Base-by-base conservation (phyloP, 2,797 vertebrate species). In the Syngnathus acus region DNA sequence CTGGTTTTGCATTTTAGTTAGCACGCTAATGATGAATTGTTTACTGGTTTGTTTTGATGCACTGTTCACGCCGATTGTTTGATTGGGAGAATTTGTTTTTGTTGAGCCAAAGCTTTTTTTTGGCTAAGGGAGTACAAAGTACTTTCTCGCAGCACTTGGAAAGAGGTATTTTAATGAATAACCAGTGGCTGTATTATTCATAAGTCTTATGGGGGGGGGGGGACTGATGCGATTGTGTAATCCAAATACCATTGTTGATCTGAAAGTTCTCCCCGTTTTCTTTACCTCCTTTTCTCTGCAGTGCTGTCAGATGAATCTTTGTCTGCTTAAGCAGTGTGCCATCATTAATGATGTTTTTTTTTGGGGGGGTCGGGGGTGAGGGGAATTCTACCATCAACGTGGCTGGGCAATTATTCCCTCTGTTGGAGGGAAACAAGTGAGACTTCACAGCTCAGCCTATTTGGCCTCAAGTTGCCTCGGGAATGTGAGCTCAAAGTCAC, bases 321-420 rank as follows among this genome's bases (percentile, higher is more conserved):
- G 69, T 75, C 69, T 80, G 67, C 78, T 82, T 82, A 79, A 77
- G 68, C 72, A 54, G 62, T 72, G 68, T 67, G 70, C 75, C 68
- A 57, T 71, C 72, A 69, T 81, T 78, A 73, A 70, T 73, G 77
- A 78, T 78, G 5, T 38, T 23, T 39, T 61, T 9, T 74, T 68
- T 32, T 32, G 32, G 32, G 32, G 32, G 32, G 32, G 32, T 32
- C 32, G 32, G 32, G 32, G 32, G 32, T 76, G 69, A 62, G 68
- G 65, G 69, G 67, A 71, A 68, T 68, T 75, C 54, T n/a, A 54
- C 76, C 72, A 82, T 71, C 71, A 71, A 82, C 70, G 72, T 65
- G 64, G 53, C 72, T 68, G 63, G 64, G 76, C 76, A 80, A 85
- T 89, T 88, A 85, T 67, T 77, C 71, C 70, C 84, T 89, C 83